Percentiles rank a stretch among this genome's conserved stretches.
Conservation (phyloP, 1,140 invertebrate species). For the Listronotus oregonensis region DNA sequence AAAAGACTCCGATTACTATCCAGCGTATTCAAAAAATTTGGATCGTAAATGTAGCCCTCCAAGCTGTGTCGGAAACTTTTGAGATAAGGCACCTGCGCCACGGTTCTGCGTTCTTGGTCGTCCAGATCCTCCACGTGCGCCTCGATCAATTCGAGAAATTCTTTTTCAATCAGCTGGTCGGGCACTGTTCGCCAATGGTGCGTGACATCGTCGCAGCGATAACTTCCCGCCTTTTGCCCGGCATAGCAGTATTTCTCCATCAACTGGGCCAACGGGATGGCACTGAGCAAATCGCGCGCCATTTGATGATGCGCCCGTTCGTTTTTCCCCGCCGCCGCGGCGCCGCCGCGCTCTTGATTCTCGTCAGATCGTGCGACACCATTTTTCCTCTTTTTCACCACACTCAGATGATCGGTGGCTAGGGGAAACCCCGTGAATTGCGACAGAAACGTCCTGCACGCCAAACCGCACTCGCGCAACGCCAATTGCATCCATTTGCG, state of each 20-base stretch:
- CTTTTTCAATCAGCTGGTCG: conserved; percentile 1
- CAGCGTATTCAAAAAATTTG: not conserved
- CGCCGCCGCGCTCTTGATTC: not conserved
- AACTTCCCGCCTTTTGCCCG: not conserved
- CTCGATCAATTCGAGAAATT: not conserved
- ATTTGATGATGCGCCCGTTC: not conserved
- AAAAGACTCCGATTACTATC: not conserved
- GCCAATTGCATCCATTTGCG: not conserved
- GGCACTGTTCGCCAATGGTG: not conserved
- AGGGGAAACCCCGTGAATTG: not conserved
- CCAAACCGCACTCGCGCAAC: not conserved
- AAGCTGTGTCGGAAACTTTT: not conserved
- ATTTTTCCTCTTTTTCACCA: not conserved
- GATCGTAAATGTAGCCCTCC: conserved; percentile 3
- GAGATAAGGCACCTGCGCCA: not conserved
- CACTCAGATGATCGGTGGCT: not conserved
- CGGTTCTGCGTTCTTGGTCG: not conserved
- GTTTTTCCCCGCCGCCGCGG: conserved; percentile 1
- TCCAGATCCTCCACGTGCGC: not conserved
- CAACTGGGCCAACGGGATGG: not conserved
- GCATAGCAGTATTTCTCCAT: conserved; percentile 3
- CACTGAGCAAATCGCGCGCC: not conserved
- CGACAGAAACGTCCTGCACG: not conserved
- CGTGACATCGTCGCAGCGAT: conserved; percentile 1
- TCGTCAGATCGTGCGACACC: not conserved